Base-by-base conservation (phyloP, 2,113 vertebrate species). In the Megaleporinus macrocephalus region DNA sequence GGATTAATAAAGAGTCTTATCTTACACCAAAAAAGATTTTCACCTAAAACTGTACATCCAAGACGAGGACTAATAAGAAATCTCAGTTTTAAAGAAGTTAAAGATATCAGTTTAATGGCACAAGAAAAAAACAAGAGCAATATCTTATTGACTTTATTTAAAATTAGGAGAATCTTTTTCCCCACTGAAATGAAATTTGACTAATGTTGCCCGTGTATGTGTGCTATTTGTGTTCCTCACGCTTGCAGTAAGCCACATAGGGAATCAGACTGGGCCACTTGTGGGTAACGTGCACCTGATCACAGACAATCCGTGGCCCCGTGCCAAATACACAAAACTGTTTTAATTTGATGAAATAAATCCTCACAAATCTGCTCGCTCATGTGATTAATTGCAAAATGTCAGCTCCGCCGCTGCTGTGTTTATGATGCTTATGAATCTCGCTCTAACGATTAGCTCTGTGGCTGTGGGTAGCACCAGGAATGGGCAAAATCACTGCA, bases 221-320 rank as follows among this genome's bases (percentile, higher is more conserved):
- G 27, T 90, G 41, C 55, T 88, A 87, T 85, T 85, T 85, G 84
- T 88, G 72, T 84, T 86, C 88, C 80, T 84, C 83, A 76, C 81
- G 89, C 92, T 91, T 92, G 92, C 91, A 91, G 91, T 89, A 90
- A 89, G 90, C 89, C 93, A 89, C 91, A 93, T 78, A 90, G 92
- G 92, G 91, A 94, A 90, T 93, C 91, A 89, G 91, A 88, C 89
- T 59, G 53, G 90, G 90, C 89, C 93, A 94, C 93, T 94, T 94
- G 93, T 94, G 93, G 91, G 93, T 89, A 74, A 88, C 87, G 90
- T 87, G 90, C 93, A 94, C 93, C 93, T 94, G 92, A 94, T 93
- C 93, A 93, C 93, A 91, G 89, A 88, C 57, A 86, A 90, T 79
- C 74, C 41, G 47, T 92, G 91, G 91, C 91, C 87, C 82, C 70